Evolutionary conservation across 2,888 invertebrate genomes (phyloP).

Genomic region (Acrocera orbiculus): DNA sequence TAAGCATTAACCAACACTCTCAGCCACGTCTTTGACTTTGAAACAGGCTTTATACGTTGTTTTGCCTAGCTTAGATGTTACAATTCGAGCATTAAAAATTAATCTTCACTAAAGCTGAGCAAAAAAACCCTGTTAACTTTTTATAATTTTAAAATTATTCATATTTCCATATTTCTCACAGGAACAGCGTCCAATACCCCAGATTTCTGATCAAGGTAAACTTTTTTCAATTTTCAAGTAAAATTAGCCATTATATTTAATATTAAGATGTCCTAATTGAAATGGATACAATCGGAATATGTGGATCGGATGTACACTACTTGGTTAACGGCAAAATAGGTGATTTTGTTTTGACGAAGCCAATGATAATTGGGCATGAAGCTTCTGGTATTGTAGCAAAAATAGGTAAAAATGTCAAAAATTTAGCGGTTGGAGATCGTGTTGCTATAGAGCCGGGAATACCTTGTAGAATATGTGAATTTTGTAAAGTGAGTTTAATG

Average conservation of each 20-base stretch:
- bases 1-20: too few species aligned
- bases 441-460: conserved; percentile 92
- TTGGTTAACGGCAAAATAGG: conserved; percentile 71
- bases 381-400: conserved; percentile 64
- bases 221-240: too few species aligned
- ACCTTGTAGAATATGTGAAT: conserved; percentile 65
- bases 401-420: conserved; percentile 50
- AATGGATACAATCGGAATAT: conserved; percentile 92
- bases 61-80: too few species aligned
- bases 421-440: conserved; percentile 62
- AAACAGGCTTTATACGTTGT: too few species aligned
- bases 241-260: too few species aligned
- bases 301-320: conserved; percentile 92
- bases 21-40: too few species aligned
- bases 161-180: conserved; percentile 30
- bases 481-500: conserved; percentile 46
- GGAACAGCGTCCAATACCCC: conserved; percentile 71
- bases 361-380: conserved; percentile 94
- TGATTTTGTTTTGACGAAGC: conserved; percentile 64
- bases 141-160: background rate
- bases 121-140: background rate
- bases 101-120: background rate
- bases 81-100: too few species aligned
- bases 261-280: conserved; percentile 40
- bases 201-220: conserved; percentile 59